These are phyloP conservation scores for Lottia gigantea DNA, from an alignment of 2,888 invertebrate species.

Conservation along the genomic window DNA sequence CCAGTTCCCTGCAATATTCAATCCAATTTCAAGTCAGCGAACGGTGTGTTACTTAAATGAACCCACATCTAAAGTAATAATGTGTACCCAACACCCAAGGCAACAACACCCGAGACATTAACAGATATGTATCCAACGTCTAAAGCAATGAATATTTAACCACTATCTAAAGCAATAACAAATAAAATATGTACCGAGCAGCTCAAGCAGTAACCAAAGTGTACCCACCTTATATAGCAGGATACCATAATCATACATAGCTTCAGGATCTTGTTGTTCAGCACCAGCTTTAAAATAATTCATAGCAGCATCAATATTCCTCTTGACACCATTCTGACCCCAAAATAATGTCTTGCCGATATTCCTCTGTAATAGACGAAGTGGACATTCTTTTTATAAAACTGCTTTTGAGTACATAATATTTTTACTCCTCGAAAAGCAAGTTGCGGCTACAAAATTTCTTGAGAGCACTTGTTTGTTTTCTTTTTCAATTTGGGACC, in stretches of 20 bases:
- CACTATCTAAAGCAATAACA: too few species aligned
- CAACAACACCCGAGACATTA: background rate
- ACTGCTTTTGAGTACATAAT: too few species aligned
- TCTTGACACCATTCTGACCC: conserved; percentile 63
- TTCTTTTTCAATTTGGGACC: too few species aligned
- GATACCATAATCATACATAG: conserved; percentile 64
- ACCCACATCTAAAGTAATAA: too few species aligned
- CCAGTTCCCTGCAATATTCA: conserved; percentile 58
- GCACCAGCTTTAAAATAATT: conserved; percentile 62
- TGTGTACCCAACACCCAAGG: background rate
- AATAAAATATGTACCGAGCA: too few species aligned
- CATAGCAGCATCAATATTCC: conserved; percentile 60
- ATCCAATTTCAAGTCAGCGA: too few species aligned
- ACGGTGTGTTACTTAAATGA: too few species aligned
- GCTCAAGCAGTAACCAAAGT: too few species aligned
- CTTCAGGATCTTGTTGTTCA: conserved; percentile 54
- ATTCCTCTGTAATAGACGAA: conserved; percentile 34
- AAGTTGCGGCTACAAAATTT: too few species aligned
- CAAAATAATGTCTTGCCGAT: conserved; percentile 59
- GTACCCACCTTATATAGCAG: conserved; percentile 55
- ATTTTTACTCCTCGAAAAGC: too few species aligned
- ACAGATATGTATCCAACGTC: background rate
- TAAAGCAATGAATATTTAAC: too few species aligned
- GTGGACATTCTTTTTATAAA: background rate
- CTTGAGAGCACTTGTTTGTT: too few species aligned